phyloP scores from a whole-genome alignment of 2,888 invertebrate species.

The Bembecia ichneumoniformis region DNA sequence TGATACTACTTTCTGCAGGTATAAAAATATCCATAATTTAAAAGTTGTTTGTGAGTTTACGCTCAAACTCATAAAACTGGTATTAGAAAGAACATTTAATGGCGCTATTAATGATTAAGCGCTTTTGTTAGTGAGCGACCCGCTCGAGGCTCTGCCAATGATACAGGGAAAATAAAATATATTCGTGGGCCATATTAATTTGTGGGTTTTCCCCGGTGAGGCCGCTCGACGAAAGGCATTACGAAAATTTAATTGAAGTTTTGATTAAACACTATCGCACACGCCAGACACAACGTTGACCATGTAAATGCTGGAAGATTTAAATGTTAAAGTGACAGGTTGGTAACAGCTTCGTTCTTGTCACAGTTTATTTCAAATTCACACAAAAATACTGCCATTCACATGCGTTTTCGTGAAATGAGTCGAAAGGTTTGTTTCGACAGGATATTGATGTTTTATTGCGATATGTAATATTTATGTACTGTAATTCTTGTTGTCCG shows the following conservation, averaged over 20 bases:
- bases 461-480: too few relatives aligned
- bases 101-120: not conserved
- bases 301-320: conserved; percentile 7
- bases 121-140: not conserved
- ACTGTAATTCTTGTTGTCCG: too few relatives aligned
- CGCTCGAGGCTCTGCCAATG: not conserved
- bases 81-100: not conserved
- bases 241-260: conserved; percentile 66
- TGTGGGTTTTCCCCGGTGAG: conserved; percentile 39
- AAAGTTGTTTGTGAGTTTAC: not conserved
- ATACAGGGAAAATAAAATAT: conserved; percentile 38
- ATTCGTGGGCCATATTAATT: conserved; percentile 46
- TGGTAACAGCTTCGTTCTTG: not conserved
- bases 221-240: conserved; percentile 50
- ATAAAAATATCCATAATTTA: not conserved
- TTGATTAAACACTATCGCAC: conserved; percentile 59
- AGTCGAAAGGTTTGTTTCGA: too few relatives aligned
- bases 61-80: not conserved
- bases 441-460: too few relatives aligned
- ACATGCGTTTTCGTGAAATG: too few relatives aligned
- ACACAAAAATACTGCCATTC: too few relatives aligned
- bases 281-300: conserved; percentile 29
- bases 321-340: not conserved
- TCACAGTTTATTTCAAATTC: too few relatives aligned
- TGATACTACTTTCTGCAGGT: not conserved